Percentiles rank a stretch among this genome's conserved stretches.
These are phyloP conservation scores for Rotaria magnacalcarata DNA, from an alignment of 2,888 invertebrate species.

Conservation along the genomic window DNA sequence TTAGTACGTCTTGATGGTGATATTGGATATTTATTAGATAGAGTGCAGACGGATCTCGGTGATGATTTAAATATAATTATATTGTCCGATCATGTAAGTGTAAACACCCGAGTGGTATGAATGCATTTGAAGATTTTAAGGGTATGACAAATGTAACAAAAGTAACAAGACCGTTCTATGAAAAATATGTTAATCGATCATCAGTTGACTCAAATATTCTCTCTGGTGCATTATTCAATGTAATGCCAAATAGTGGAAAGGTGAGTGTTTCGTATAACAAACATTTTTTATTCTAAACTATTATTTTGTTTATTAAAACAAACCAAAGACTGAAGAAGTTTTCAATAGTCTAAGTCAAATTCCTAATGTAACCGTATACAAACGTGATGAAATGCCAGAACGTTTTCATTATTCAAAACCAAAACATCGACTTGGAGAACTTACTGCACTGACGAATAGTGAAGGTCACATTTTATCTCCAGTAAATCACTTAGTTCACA, in stretches of 20 bases:
- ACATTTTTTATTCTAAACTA: too few relatives aligned
- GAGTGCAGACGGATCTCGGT: neutral
- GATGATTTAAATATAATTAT: neutral
- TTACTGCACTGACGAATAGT: neutral
- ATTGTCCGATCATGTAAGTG: neutral
- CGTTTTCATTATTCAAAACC: constrained; percentile 8
- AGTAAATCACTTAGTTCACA: neutral
- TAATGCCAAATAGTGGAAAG: neutral
- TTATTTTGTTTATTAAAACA: neutral
- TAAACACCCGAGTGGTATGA: too few relatives aligned
- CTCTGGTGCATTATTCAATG: neutral
- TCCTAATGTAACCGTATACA: constrained; percentile 2
- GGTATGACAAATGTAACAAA: constrained; percentile 12
- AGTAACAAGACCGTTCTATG: neutral
- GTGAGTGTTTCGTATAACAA: neutral
- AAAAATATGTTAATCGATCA: neutral
- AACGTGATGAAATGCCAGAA: neutral
- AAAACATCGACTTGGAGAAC: neutral
- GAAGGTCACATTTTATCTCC: neutral
- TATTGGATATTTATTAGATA: neutral
- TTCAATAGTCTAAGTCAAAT: neutral
- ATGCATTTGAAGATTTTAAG: neutral
- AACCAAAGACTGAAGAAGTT: neutral
- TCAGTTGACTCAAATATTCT: neutral
- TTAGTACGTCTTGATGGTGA: neutral